phyloP scores from a whole-genome alignment of 2,113 vertebrate genomes.

The Petrocephalus microphthalmus region DNA sequence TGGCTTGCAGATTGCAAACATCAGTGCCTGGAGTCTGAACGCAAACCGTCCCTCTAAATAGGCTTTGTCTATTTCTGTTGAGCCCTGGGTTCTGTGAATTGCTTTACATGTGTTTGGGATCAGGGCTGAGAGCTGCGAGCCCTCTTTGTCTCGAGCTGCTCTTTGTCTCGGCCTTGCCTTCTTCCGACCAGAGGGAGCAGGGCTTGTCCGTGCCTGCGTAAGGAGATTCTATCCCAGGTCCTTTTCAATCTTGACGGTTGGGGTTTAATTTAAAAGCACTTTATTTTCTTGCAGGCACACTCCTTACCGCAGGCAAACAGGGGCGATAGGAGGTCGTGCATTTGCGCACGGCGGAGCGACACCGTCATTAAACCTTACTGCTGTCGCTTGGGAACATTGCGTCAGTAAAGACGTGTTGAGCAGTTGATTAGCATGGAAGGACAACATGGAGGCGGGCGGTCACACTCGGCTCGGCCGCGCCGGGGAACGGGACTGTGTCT shows the following conservation, averaged over 20 bases:
- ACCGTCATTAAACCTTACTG: too few relatives aligned
- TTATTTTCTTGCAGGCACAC: neutral
- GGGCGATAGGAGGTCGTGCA: neutral
- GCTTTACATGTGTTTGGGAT: constrained; percentile 66
- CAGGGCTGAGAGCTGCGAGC: constrained; percentile 48
- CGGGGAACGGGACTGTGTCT: neutral
- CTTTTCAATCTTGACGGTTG: neutral
- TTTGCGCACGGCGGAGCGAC: neutral
- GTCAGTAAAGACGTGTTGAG: neutral
- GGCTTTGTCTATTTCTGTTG: constrained; percentile 66
- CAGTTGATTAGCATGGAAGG: neutral
- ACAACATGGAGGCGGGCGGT: neutral
- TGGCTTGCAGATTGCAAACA: constrained; percentile 73
- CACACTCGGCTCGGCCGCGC: too few relatives aligned
- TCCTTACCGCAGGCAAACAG: neutral
- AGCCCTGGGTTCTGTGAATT: constrained; percentile 49
- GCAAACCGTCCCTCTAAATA: constrained; percentile 71
- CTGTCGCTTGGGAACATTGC: neutral
- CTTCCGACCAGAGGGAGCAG: neutral
- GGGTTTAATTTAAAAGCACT: neutral
- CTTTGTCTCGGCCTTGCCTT: neutral
- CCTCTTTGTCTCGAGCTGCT: constrained; percentile 30
- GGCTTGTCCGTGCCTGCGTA: neutral
- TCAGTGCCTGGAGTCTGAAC: constrained; percentile 63
- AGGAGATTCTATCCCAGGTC: neutral